Base-by-base conservation (phyloP, 2,888 invertebrate species). In the Mesoligia furuncula region DNA sequence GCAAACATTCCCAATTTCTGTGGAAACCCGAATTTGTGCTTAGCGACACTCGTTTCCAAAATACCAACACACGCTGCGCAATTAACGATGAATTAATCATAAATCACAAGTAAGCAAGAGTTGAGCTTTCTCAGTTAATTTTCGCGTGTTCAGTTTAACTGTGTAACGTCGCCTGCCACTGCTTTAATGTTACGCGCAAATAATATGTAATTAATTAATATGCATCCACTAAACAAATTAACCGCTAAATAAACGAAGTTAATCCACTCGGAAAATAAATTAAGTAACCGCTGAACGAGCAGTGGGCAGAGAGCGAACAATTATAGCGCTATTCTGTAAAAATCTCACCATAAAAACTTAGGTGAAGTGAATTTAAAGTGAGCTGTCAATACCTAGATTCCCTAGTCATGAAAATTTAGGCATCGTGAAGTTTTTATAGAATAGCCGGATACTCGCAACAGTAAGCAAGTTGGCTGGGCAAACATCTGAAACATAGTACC, bases 51-150 rank as follows among this genome's bases (percentile, higher is more conserved):
- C 71, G 79, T 66, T 83, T 73, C 71, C 59, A 79, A 73, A 73
- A 74, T 83, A 59, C 71, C 54, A 79, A 68, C 80, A 75, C 77
- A 75, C 73, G 74, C 67, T 69, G 68, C 79, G 75, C 66, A 66
- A 85, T 82, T 70, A 81, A 75, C 78, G 51, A 87, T 77, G 77
- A 87, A 87, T 85, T 87, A 85, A 85, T 85, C 87, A 76, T 85
- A 87, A 77, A 77, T 79, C 72, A 73, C 76, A 71, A 66, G 64
- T 69, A 65, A 78, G 75, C 54, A 85, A 73, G 75, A 78, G 67
- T 87, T 77, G 62, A 79, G 82, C 77, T 77, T 79, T 77, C 79
- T 66, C 74, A 62, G 70, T 72, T 48, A 87, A 82, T 87, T 85
- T 87, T 72, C 85, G 74, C 73, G 76, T 64, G 64, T 75, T 78